These are phyloP conservation scores for Rhineura floridana DNA, from an alignment of 2,113 vertebrate genomes.

Conservation along the genomic window DNA sequence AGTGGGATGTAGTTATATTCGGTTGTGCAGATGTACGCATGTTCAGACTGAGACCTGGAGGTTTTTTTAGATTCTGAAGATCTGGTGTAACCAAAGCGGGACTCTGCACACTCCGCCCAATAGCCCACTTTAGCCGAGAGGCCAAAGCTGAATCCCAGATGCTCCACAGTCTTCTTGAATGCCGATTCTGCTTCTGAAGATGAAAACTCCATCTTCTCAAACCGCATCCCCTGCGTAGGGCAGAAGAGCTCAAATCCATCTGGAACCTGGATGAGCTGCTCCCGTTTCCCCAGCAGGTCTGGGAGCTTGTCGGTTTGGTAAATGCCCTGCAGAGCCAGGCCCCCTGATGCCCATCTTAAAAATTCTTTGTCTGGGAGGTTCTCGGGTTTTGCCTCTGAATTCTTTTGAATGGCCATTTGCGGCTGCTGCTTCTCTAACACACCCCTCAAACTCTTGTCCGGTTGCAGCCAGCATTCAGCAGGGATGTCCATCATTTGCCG, in stretches of 20 bases:
- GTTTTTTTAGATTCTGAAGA: neutral
- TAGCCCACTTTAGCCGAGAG: neutral
- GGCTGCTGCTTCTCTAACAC: constrained; percentile 28
- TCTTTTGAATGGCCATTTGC: constrained; percentile 43
- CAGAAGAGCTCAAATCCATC: constrained; percentile 54
- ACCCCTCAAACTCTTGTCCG: rapidly evolving
- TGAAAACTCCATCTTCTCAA: constrained; percentile 65
- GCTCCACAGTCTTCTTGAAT: constrained; percentile 63
- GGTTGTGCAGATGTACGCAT: constrained; percentile 58
- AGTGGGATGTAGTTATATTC: constrained; percentile 67
- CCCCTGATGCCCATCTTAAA: too few species aligned
- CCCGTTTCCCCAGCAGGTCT: constrained; percentile 42
- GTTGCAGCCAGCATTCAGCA: neutral
- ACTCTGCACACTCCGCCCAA: constrained; percentile 1
- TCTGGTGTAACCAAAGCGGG: rapidly evolving
- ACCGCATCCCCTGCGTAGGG: constrained; percentile 25
- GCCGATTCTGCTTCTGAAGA: constrained; percentile 56
- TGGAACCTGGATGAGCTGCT: too few species aligned
- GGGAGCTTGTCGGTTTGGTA: too few species aligned
- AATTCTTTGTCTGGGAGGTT: too few species aligned
- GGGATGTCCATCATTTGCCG: constrained; percentile 48
- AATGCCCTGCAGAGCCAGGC: too few species aligned
- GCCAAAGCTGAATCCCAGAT: constrained; percentile 56
- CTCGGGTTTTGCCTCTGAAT: constrained; percentile 8
- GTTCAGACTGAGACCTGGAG: neutral